Conservation (phyloP, 2,888 invertebrate genomes). For the Cerastis leucographa region DNA sequence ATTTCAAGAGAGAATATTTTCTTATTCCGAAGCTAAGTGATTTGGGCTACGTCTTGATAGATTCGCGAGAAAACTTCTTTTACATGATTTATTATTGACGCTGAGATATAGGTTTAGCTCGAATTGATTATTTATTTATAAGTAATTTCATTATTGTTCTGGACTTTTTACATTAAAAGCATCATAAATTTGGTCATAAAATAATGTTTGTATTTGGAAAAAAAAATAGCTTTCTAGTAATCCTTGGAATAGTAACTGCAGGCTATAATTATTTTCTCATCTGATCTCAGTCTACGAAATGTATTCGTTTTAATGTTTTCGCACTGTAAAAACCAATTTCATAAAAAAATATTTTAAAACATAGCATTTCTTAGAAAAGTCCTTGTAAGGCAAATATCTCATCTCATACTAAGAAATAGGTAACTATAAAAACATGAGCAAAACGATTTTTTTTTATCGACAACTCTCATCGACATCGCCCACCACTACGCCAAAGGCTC, state of each 20-base stretch:
- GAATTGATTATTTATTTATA: conserved; percentile 16
- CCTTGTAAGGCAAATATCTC: not conserved
- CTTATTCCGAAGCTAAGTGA: conserved; percentile 28
- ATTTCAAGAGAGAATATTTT: conserved; percentile 24
- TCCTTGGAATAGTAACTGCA: not conserved
- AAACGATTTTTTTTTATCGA: conserved; percentile 1
- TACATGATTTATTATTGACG: conserved; percentile 37
- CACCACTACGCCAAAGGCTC: conserved; percentile 29
- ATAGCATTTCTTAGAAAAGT: not conserved
- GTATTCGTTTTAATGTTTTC: too few species aligned
- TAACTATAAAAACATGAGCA: not conserved
- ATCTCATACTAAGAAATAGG: not conserved
- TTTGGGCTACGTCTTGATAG: conserved; percentile 38
- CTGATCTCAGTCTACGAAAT: not conserved
- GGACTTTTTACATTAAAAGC: not conserved
- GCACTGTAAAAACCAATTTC: not conserved
- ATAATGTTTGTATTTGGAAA: not conserved
- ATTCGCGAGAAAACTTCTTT: conserved; percentile 30
- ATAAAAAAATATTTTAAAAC: too few species aligned
- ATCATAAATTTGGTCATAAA: too few species aligned
- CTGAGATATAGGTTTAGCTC: not conserved
- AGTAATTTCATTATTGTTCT: conserved; percentile 4
- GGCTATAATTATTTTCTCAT: not conserved
- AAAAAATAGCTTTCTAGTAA: not conserved
- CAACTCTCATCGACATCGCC: not conserved